Percentiles rank a stretch among this genome's conserved stretches.
These are phyloP conservation scores for Mya arenaria DNA, from an alignment of 1,140 invertebrate genomes.

Conservation along the genomic window DNA sequence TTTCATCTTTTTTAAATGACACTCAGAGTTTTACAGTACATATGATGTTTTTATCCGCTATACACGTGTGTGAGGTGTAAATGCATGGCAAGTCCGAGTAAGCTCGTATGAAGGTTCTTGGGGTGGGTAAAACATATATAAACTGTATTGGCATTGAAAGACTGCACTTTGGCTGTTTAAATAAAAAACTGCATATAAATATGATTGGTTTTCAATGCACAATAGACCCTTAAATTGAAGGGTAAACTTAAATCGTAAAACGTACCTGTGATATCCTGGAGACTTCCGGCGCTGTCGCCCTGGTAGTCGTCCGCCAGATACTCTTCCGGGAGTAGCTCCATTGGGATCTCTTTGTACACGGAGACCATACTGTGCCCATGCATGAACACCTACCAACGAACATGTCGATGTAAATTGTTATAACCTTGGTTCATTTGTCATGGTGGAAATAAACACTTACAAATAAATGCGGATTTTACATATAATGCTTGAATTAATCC, in stretches of 20 bases:
- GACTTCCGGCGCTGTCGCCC: constrained; percentile 43
- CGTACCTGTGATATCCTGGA: constrained; percentile 61
- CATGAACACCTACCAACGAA: constrained; percentile 58
- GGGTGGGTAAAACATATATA: no score
- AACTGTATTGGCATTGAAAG: no score
- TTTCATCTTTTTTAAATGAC: background rate
- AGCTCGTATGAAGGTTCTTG: no score
- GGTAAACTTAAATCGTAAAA: no score
- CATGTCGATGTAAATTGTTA: background rate
- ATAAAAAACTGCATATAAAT: no score
- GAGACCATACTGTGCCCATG: constrained; percentile 57
- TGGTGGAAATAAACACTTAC: background rate
- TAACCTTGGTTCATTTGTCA: background rate
- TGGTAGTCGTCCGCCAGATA: constrained; percentile 64
- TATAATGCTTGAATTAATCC: background rate
- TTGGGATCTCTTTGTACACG: constrained; percentile 57
- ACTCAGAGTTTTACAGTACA: background rate
- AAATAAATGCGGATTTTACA: background rate
- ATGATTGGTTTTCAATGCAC: no score
- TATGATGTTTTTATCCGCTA: no score
- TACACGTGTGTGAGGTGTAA: no score
- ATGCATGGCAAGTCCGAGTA: no score
- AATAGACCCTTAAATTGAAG: no score
- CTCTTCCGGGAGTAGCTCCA: constrained; percentile 61
- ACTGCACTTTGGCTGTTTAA: no score